Evolutionary conservation across 2,797 vertebrate genomes (phyloP).

Genomic region (Crenuchus spilurus): DNA sequence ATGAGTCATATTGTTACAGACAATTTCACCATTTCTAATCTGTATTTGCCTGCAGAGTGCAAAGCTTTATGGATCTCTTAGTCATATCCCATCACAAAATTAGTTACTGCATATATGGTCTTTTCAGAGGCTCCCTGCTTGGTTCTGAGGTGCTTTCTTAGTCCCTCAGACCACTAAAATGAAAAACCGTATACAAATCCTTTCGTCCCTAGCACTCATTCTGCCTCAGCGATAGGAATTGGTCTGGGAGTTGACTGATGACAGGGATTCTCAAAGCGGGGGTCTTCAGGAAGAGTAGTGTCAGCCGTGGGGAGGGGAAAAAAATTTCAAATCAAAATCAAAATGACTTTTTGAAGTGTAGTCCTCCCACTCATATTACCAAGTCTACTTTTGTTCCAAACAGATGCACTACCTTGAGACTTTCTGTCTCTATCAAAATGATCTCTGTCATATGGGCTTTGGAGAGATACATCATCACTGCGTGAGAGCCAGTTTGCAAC

Average conservation of each 20-base stretch:
- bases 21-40: neutral
- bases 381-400: constrained; percentile 28
- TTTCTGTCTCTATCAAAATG: constrained; percentile 19
- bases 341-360: constrained; percentile 22
- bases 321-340: constrained; percentile 27
- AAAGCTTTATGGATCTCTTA: neutral
- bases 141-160: neutral
- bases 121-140: neutral
- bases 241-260: constrained; percentile 30
- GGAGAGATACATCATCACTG: constrained; percentile 27
- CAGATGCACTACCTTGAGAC: constrained; percentile 29
- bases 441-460: constrained; percentile 28
- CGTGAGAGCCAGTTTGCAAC: constrained; percentile 13
- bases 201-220: constrained; percentile 10
- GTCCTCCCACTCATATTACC: constrained; percentile 14
- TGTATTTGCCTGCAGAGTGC: neutral
- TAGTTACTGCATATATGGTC: neutral
- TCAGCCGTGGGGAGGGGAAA: neutral
- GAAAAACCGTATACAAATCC: constrained; percentile 1
- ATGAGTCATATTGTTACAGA: neutral
- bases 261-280: constrained; percentile 27
- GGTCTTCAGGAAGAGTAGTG: constrained; percentile 25
- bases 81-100: neutral
- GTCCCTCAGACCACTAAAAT: neutral
- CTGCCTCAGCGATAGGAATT: constrained; percentile 27